Evolutionary conservation across 2,888 invertebrate genomes (phyloP).

Genomic region (Punctoribates punctum): DNA sequence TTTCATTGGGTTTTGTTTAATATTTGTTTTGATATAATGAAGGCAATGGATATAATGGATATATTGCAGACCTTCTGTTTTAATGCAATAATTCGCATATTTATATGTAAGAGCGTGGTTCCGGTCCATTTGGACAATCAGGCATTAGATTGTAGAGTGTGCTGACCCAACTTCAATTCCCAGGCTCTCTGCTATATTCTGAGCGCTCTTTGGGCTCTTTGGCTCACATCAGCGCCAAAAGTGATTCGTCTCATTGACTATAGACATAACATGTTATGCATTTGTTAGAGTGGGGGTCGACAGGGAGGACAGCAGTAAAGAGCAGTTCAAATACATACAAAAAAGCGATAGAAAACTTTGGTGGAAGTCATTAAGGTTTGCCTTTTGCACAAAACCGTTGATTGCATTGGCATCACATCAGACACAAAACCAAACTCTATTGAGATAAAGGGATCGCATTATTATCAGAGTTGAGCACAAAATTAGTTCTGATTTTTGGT

Average conservation of each 20-base stretch:
- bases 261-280: conserved; percentile 38
- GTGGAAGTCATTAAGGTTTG: conserved; percentile 39
- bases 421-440: background rate
- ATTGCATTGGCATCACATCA: conserved; percentile 20
- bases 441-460: conserved; percentile 23
- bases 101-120: conserved; percentile 32
- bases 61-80: conserved; percentile 22
- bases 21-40: conserved; percentile 14
- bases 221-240: conserved; percentile 19
- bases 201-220: background rate
- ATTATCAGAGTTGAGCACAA: background rate
- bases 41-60: background rate
- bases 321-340: background rate
- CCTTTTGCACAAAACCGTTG: conserved; percentile 29
- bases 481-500: conserved; percentile 29
- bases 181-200: conserved; percentile 1
- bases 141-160: conserved; percentile 11
- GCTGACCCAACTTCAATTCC: conserved; percentile 29
- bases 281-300: conserved; percentile 8
- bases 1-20: conserved; percentile 18
- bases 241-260: conserved; percentile 37
- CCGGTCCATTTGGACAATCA: conserved; percentile 33
- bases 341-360: background rate
- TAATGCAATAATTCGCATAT: conserved; percentile 24
- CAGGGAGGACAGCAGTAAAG: background rate